Evolutionary conservation across 2,113 vertebrate genomes (phyloP).

Genomic region (Murina feae): DNA sequence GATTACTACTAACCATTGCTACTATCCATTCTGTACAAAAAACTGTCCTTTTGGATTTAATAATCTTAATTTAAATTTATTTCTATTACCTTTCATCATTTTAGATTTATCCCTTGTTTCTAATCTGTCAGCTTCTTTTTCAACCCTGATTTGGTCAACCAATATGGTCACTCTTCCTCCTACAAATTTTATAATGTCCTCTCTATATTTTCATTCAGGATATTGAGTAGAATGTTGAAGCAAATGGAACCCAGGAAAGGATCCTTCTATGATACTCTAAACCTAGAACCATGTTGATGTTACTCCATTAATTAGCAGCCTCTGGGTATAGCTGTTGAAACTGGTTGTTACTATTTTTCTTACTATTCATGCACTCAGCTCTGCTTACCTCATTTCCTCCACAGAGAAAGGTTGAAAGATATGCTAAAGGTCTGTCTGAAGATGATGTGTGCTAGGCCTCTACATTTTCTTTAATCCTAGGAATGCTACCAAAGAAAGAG

Average conservation of each 20-base stretch:
- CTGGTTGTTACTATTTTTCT: not conserved
- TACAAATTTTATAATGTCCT: not conserved
- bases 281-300: not conserved
- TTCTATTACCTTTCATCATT: not conserved
- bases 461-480: not conserved
- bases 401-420: not conserved
- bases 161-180: not conserved
- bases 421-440: not conserved
- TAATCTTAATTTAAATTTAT: not conserved
- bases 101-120: not conserved
- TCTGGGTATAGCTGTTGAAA: not conserved
- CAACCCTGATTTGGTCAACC: not conserved
- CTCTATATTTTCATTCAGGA: not conserved
- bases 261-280: not conserved
- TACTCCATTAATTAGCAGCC: not conserved
- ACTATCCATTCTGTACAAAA: not conserved
- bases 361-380: not conserved
- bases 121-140: not conserved
- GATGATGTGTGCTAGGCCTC: not conserved
- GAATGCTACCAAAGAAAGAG: not conserved
- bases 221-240: not conserved
- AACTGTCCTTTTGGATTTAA: not conserved
- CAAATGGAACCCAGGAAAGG: not conserved
- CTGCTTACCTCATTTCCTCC: not conserved
- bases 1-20: not conserved